phyloP scores from a whole-genome alignment of 2,888 invertebrate species.

The Pilophorus perplexus region DNA sequence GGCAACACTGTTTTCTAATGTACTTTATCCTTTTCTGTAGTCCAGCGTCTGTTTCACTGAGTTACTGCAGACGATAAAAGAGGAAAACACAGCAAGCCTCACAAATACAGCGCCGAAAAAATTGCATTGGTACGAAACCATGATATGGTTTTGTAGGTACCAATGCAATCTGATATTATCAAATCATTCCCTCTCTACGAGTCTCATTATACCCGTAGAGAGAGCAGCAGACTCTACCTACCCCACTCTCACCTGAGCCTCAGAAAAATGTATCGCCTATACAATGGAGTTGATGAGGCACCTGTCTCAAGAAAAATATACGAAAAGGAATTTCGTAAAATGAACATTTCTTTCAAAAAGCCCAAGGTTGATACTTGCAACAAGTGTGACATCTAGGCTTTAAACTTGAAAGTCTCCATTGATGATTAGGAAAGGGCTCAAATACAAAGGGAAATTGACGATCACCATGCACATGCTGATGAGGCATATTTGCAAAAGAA shows the following conservation, averaged over 20 bases:
- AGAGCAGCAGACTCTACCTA: constrained; percentile 25
- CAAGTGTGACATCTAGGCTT: constrained; percentile 43
- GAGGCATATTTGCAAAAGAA: constrained; percentile 25
- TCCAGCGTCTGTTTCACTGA: too few relatives aligned
- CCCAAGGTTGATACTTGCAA: constrained; percentile 47
- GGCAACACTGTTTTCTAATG: too few relatives aligned
- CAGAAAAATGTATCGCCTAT: constrained; percentile 27
- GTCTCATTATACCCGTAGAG: constrained; percentile 35
- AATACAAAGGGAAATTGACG: not conserved
- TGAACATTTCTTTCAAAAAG: too few relatives aligned
- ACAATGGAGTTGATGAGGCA: constrained; percentile 6
- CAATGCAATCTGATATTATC: too few relatives aligned
- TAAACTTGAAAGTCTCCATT: constrained; percentile 32
- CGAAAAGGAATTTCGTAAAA: too few relatives aligned
- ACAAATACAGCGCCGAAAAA: not conserved
- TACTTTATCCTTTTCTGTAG: too few relatives aligned
- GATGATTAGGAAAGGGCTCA: constrained; percentile 21
- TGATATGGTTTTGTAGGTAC: too few relatives aligned
- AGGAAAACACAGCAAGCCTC: constrained; percentile 1
- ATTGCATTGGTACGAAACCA: constrained; percentile 24
- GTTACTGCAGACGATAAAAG: constrained; percentile 24
- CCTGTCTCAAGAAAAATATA: constrained; percentile 32
- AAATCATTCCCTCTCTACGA: constrained; percentile 5
- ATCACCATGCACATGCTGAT: constrained; percentile 32
- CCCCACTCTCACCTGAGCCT: constrained; percentile 26